Evolutionary conservation across 2,113 vertebrate species (phyloP), one percentile per base, ranked within the genome.

Genomic region (Sinocyclocheilus rhinocerous): DNA sequence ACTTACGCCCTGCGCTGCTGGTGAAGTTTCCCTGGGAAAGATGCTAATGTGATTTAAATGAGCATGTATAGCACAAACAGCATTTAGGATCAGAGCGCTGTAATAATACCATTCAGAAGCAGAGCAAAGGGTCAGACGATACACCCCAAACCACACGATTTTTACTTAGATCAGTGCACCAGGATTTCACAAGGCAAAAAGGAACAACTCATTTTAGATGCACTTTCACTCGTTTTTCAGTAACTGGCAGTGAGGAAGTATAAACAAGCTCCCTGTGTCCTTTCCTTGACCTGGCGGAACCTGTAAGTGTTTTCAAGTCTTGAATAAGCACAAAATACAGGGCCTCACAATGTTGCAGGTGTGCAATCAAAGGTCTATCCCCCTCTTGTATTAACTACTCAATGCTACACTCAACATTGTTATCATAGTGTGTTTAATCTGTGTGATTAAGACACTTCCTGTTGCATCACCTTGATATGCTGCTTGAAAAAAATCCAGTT

Each of bases 41-140:
- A 59, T 20, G 52, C 82, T 26, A 90, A 88, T 84, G 83, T 85
- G 79, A 85, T 91, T 93, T 91, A 90, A 91, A 92, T 88, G 88
- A 88, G 86, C 88, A 88, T 85, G 59, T 65, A 82, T 76, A 89
- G 83, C 86, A 89, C 90, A 90, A 89, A 87, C 73, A 84, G 29
- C 59, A 84, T 65, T 29, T 33, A 59, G 76, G 67, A 81, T 85
- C 67, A 82, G 39, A 69, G 83, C 16, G 24, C 75, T 18, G 63
- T 84, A 87, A 86, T 84, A 80, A 85, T 67, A 85, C n/a, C 26
- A 52, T 55, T 69, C 63, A 72, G 65, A 48, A 52, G 87, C 88
- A 88, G 81, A 87, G n/a, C 3, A 81, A 63, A 76, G 78, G 85
- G 75, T 89, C 89, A 83, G 18, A 65, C 88, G 73, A 87, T 79